phyloP scores from a whole-genome alignment of 2,888 invertebrate species.

The Erebia palarica region DNA sequence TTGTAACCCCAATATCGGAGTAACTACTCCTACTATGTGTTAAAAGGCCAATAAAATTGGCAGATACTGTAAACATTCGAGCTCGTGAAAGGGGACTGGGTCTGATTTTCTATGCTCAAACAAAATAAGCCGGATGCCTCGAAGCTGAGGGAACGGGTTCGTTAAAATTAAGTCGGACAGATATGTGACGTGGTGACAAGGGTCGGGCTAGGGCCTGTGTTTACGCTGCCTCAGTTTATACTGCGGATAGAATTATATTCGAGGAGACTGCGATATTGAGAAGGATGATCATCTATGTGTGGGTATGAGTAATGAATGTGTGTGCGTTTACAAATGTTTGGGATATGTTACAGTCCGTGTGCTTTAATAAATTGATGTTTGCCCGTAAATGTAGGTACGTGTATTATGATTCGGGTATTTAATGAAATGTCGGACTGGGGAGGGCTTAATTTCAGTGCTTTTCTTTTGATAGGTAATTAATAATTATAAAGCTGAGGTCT shows the following conservation, averaged over 20 bases:
- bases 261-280: conserved; percentile 34
- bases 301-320: neutral
- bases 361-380: conserved; percentile 6
- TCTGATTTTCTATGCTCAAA: conserved; percentile 43
- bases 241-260: conserved; percentile 37
- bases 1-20: conserved; percentile 7
- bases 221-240: conserved; percentile 41
- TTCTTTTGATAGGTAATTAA: neutral
- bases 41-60: conserved; percentile 36
- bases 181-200: conserved; percentile 74
- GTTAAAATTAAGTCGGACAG: conserved; percentile 70
- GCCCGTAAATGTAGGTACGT: neutral
- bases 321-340: conserved; percentile 11
- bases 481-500: neutral
- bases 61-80: conserved; percentile 35
- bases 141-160: conserved; percentile 49
- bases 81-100: conserved; percentile 34
- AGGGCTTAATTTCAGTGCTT: neutral
- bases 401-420: neutral
- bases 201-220: conserved; percentile 59
- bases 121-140: conserved; percentile 49
- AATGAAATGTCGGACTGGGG: neutral
- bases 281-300: conserved; percentile 34
- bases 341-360: neutral
- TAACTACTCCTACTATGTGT: conserved; percentile 25